phyloP scores from a whole-genome alignment of 2,797 vertebrate species.

The Gallinago nigripennis region DNA sequence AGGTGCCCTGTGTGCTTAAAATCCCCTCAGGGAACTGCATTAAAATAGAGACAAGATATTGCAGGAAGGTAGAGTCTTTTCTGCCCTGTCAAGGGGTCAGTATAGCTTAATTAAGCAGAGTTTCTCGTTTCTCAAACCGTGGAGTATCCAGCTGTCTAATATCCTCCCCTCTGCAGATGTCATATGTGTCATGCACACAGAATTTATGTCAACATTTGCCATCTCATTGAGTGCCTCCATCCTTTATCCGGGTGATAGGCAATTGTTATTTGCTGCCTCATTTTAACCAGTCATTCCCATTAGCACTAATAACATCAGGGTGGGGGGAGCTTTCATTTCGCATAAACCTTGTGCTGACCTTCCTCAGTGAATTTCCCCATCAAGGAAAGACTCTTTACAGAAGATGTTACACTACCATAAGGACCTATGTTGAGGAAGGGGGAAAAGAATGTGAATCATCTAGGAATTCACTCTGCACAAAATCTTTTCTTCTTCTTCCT shows the following conservation, averaged over 20 bases:
- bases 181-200: neutral
- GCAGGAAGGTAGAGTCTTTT: neutral
- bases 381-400: neutral
- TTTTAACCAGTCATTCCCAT: neutral
- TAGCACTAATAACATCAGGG: neutral
- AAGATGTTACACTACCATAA: neutral
- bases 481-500: neutral
- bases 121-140: constrained; percentile 22
- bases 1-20: neutral
- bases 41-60: neutral
- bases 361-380: neutral
- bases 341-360: constrained; percentile 35
- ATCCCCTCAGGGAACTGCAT: neutral
- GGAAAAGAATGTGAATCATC: neutral
- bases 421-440: neutral
- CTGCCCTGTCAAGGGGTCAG: neutral
- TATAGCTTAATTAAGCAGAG: constrained; percentile 32
- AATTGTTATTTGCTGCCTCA: neutral
- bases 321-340: neutral
- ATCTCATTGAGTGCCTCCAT: neutral
- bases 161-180: neutral
- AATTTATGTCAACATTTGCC: constrained; percentile 51
- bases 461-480: neutral
- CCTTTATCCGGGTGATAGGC: neutral
- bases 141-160: neutral